Conservation (phyloP, 2,113 vertebrate species). For the Misgurnus mizolepis region DNA sequence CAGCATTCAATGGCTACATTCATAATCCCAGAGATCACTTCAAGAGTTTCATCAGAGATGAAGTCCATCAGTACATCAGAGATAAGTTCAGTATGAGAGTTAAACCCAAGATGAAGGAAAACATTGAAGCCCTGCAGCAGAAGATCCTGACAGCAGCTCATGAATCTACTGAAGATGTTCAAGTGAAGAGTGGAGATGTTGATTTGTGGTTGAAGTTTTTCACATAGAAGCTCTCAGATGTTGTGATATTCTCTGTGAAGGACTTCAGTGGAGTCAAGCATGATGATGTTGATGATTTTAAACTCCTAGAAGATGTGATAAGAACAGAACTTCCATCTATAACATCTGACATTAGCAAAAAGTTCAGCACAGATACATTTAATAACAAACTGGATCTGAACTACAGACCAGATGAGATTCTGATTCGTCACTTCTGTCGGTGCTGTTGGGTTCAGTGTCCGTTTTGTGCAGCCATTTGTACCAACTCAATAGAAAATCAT, state of each 20-base stretch:
- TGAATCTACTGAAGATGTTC: conserved; percentile 41
- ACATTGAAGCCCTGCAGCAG: background rate
- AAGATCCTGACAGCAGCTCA: conserved; percentile 44
- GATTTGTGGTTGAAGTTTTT: conserved; percentile 44
- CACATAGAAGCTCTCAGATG: conserved; percentile 4
- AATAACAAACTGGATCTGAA: background rate
- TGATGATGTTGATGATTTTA: background rate
- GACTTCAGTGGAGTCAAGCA: background rate
- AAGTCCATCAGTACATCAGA: conserved; percentile 53
- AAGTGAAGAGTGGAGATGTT: fast-evolving
- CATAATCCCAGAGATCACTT: background rate
- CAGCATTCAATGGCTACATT: conserved; percentile 66
- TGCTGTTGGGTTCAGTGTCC: conserved; percentile 32
- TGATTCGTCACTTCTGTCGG: conserved; percentile 2
- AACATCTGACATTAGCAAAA: background rate
- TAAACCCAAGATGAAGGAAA: background rate
- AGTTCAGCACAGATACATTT: background rate
- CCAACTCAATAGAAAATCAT: conserved; percentile 55
- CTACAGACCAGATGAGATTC: background rate
- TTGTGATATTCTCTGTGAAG: background rate
- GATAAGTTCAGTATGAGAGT: background rate
- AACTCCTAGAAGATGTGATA: background rate
- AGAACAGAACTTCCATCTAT: background rate
- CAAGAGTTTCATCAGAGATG: conserved; percentile 56
- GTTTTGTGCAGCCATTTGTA: background rate